Evolutionary conservation across 2,888 invertebrate genomes (phyloP), one percentile per base, ranked within the genome.

Genomic region (Phrixothrix hirtus): DNA sequence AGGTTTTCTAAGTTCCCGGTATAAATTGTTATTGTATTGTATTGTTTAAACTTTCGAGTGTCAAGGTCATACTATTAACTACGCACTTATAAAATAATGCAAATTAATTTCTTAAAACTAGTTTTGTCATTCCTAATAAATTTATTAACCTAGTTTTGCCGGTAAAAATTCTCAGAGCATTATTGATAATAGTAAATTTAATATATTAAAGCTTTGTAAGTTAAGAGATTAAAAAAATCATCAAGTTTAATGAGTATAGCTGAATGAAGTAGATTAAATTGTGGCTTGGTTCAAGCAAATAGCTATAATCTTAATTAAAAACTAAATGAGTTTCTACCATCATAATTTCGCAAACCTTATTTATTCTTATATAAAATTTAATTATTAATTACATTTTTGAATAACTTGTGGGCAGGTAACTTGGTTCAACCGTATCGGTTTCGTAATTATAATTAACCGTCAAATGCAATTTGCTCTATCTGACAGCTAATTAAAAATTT

Each of bases 401-500:
- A 53, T 53, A 57, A 52, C 55, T 55, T 52, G 60, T 59, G 51
- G 59, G 61, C 55, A 57, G 60, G 54, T 60, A 57, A 55, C 53
- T 44, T 38, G 57, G 59, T 35, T 53, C 54, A 55, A 51, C 55
- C 58, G 60, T 60, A 70, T 69, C 69, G 69, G 68, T 69, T 63
- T 68, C 68, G 62, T 66, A 66, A 69, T 61, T 64, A 69, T 69
- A 69, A 70, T 71, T 72, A 70, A 70, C 66, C 70, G 68, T 70
- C 70, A 67, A 69, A 70, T 64, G 71, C 69, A 73, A 73, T 73
- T 72, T 70, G 67, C 68, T 69, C 69, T 66, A 69, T 72, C 70
- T 73, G 73, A 73, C 73, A 73, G 71, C 68, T 72, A 73, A 73
- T 73, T 73, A 73, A 72, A 73, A 73, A 72, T 70, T 68, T 65